Conservation (phyloP, 37 sponge, comb jelly and placozoan genomes). For the Agelas oroides region DNA sequence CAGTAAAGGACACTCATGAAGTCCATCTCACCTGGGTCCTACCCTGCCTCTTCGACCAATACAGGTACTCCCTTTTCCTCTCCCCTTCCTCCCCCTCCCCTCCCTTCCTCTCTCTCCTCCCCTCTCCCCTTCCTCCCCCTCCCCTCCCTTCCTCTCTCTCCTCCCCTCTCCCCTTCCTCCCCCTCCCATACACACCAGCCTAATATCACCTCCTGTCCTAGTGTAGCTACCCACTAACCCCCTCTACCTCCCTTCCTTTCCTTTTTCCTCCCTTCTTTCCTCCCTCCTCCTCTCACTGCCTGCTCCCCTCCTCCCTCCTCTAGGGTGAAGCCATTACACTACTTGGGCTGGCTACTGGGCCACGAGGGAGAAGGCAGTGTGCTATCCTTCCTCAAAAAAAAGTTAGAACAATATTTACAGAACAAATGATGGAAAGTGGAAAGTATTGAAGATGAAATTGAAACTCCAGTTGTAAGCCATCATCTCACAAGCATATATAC, state of each 20-base stretch:
- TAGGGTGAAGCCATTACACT: constrained; percentile 78
- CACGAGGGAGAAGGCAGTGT: constrained; percentile 89
- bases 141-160: background rate
- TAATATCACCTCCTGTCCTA: background rate
- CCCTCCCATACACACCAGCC: background rate
- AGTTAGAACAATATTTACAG: constrained; percentile 14
- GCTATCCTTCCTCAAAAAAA: constrained; percentile 67
- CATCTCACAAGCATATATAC: no score
- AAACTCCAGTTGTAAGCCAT: no score
- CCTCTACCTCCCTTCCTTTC: background rate
- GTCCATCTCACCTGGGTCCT: constrained; percentile 70
- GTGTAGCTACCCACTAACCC: background rate
- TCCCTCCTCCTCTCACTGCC: background rate
- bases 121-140: background rate
- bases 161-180: constrained; percentile 1
- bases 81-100: background rate
- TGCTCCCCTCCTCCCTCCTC: background rate
- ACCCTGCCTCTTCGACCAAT: constrained; percentile 49
- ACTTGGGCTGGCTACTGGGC: constrained; percentile 78
- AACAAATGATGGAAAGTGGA: no score
- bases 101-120: background rate
- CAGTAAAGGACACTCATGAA: constrained; percentile 63
- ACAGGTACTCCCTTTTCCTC: constrained; percentile 57
- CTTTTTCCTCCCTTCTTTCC: background rate
- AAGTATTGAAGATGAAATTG: no score